Base-by-base conservation (phyloP, 2,888 invertebrate species). In the Amiota communis region DNA sequence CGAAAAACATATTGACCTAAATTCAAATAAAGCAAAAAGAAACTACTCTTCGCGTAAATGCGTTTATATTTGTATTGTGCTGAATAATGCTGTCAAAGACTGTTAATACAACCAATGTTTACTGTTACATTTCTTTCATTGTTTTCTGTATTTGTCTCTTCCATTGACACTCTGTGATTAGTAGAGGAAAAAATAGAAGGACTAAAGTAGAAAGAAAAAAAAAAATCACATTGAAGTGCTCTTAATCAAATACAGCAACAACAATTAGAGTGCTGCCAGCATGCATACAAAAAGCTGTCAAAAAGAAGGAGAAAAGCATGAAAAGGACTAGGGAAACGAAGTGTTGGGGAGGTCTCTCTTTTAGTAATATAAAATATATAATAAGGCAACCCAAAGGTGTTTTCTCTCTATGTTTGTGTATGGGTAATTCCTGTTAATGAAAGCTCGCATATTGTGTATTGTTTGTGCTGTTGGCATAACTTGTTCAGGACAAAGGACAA, bases 1-100 rank as follows among this genome's bases (percentile, higher is more conserved):
- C 36, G 36, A 36, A 36, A 36, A 36, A 72, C 78, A 76, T 78
- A 83, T 78, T 83, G 83, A 83, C 85, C 85, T 75, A 84, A 84
- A 83, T 83, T 15, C 23, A 69, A 80, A 36, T 6, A 36, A 36
- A 36, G 36, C 3, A 23, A 23, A 6, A 36, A 36, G 36, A 36
- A 36, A 36, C 8, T 36, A 0, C 36, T 6, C 36, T 6, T 36
- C 36, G 36, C 6, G 36, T 36, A 2, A 36, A 36, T 36, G 36
- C 36, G 36, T 36, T 36, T 2, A 36, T 36, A 36, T 36, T 36
- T 36, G 36, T 36, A 6, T 36, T 36, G 36, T 2, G 8, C 8
- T 4, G 36, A 6, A 36, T 36, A 36, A 36, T 36, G 36, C 36
- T 36, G 36, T 36, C 36, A 6, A 0, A 36, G 36, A 36, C 36